Evolutionary conservation across 2,797 vertebrate species (phyloP).

Genomic region (Meriones psammophilus): DNA sequence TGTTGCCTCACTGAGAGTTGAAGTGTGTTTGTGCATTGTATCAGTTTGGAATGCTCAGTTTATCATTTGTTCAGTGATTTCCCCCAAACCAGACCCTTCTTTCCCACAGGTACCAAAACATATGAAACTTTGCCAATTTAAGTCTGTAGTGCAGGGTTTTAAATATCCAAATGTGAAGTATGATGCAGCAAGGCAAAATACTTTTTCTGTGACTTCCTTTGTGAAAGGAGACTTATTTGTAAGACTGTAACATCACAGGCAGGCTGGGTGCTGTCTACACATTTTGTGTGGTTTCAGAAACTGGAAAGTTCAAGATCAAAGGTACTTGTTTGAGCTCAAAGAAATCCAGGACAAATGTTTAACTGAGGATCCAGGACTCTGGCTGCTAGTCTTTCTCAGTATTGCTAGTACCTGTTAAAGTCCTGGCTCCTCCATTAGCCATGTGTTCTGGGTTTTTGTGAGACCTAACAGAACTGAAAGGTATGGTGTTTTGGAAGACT

Average conservation of each 20-base stretch:
- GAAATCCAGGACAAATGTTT: not conserved
- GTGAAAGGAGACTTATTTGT: conserved; percentile 46
- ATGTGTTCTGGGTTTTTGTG: not conserved
- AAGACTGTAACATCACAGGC: not conserved
- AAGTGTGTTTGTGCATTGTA: conserved; percentile 66
- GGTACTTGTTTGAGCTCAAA: not conserved
- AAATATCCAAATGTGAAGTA: conserved; percentile 59
- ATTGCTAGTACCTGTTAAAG: not conserved
- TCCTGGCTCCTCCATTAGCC: too few species aligned
- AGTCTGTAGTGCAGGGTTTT: not conserved
- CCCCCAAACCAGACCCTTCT: conserved; percentile 62
- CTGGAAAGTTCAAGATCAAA: not conserved
- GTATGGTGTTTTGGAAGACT: not conserved
- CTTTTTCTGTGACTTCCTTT: conserved; percentile 44
- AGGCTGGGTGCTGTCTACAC: not conserved
- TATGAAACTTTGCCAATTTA: conserved; percentile 54
- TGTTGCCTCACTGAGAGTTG: conserved; percentile 42
- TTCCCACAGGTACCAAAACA: conserved; percentile 48
- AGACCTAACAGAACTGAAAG: not conserved
- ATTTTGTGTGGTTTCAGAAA: not conserved
- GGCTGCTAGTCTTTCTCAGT: not conserved
- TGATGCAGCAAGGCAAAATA: conserved; percentile 40
- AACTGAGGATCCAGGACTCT: not conserved
- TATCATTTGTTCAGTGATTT: conserved; percentile 72
- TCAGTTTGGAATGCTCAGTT: conserved; percentile 59